These are phyloP conservation scores for Corvus cornix DNA, from an alignment of 2,113 vertebrate genomes.

Conservation along the genomic window DNA sequence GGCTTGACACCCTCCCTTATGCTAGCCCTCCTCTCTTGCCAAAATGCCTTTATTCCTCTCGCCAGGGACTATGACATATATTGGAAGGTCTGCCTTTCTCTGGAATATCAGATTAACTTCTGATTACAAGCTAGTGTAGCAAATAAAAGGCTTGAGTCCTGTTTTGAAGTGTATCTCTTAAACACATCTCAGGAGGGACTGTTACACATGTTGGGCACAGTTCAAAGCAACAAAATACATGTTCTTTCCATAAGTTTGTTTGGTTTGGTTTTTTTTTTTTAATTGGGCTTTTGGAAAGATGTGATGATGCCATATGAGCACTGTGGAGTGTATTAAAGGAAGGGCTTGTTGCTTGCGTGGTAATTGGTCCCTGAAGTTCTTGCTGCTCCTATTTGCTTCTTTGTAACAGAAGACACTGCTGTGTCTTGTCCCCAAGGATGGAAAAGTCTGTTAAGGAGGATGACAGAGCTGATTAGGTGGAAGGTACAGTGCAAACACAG, in stretches of 20 bases:
- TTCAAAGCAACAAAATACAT: not conserved
- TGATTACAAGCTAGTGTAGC: not conserved
- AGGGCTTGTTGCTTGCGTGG: not conserved
- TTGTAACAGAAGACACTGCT: not conserved
- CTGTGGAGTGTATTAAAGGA: not conserved
- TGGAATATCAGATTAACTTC: not conserved
- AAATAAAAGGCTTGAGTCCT: not conserved
- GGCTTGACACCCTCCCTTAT: not conserved
- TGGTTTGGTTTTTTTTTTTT: not conserved
- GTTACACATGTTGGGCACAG: not conserved
- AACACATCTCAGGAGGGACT: not conserved
- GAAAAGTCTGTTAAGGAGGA: not conserved
- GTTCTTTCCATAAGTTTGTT: not conserved
- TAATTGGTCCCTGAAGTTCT: not conserved
- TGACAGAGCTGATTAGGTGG: not conserved
- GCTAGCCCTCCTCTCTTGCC: not conserved
- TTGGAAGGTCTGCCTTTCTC: not conserved
- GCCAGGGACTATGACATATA: not conserved
- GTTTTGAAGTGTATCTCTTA: not conserved
- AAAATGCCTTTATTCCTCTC: not conserved
- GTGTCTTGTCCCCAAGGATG: not conserved
- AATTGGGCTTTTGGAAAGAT: not conserved
- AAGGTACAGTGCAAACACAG: not conserved
- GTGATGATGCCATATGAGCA: not conserved
- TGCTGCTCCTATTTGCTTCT: not conserved